Evolutionary conservation across 2,888 invertebrate genomes (phyloP).

Genomic region (Ochlodes sylvanus): DNA sequence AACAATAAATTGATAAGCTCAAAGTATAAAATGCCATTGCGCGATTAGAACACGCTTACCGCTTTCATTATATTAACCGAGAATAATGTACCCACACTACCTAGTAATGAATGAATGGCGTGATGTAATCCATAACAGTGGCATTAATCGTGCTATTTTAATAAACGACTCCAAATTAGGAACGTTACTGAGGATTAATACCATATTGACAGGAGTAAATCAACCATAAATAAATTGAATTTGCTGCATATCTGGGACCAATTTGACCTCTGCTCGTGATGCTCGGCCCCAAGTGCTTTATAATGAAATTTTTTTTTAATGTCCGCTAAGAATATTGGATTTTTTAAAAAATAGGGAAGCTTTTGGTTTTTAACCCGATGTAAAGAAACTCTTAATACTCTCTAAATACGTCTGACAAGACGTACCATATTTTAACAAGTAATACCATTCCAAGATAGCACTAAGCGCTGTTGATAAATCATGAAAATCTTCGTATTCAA

Average conservation of each 20-base stretch:
- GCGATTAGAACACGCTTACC: background rate
- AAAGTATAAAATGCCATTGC: background rate
- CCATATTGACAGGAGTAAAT: background rate
- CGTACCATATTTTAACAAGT: background rate
- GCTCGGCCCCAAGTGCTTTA: no score
- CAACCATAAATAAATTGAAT: background rate
- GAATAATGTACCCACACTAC: background rate
- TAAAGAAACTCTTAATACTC: no score
- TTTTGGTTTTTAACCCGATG: no score
- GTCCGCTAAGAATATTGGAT: no score
- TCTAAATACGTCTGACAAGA: background rate
- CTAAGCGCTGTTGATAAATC: conserved; percentile 26
- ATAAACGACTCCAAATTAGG: background rate
- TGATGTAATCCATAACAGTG: conserved; percentile 49
- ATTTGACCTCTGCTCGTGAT: no score
- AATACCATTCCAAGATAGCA: background rate
- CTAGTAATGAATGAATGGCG: conserved; percentile 54
- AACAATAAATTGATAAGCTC: background rate
- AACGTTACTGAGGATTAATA: background rate
- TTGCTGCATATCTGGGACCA: no score
- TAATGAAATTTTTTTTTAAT: no score
- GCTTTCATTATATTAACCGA: background rate
- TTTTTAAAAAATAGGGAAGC: no score
- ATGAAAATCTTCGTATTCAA: conserved; percentile 29
- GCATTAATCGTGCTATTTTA: conserved; percentile 35